Evolutionary conservation across 1,140 invertebrate genomes (phyloP).

Genomic region (Metopolophium dirhodum): DNA sequence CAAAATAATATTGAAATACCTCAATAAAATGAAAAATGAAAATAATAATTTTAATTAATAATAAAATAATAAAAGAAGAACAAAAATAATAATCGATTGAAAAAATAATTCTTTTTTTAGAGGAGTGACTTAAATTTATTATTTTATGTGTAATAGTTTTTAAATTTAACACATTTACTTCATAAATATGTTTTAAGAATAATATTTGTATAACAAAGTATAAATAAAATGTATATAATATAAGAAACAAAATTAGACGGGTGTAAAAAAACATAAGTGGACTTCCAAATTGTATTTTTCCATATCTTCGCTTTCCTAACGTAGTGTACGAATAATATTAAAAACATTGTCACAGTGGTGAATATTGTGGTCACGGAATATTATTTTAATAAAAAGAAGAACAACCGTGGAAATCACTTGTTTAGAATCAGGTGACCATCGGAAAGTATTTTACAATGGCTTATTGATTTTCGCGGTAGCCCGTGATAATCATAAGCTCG

Average conservation of each 20-base stretch:
- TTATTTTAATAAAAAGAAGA: not conserved
- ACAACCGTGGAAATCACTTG: not conserved
- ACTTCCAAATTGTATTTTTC: not conserved
- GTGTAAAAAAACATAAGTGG: not conserved
- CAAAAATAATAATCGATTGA: not conserved
- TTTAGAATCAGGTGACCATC: not conserved
- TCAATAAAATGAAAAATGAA: not conserved
- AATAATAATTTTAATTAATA: not conserved
- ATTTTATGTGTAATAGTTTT: not conserved
- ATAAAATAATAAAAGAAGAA: not conserved
- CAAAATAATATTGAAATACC: not conserved
- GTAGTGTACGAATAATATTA: not conserved
- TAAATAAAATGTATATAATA: not conserved
- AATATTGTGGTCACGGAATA: not conserved
- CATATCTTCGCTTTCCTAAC: not conserved
- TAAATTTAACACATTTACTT: not conserved
- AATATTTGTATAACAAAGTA: not conserved
- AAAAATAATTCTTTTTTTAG: not conserved
- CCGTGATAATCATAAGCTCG: conserved; percentile 31
- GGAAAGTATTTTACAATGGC: not conserved
- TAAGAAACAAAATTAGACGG: not conserved
- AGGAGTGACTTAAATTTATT: not conserved
- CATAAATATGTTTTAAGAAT: not conserved
- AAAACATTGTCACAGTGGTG: not conserved
- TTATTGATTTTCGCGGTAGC: not conserved